Conservation (phyloP, 2,113 vertebrate genomes). For the Phalacrocorax brasilianus region DNA sequence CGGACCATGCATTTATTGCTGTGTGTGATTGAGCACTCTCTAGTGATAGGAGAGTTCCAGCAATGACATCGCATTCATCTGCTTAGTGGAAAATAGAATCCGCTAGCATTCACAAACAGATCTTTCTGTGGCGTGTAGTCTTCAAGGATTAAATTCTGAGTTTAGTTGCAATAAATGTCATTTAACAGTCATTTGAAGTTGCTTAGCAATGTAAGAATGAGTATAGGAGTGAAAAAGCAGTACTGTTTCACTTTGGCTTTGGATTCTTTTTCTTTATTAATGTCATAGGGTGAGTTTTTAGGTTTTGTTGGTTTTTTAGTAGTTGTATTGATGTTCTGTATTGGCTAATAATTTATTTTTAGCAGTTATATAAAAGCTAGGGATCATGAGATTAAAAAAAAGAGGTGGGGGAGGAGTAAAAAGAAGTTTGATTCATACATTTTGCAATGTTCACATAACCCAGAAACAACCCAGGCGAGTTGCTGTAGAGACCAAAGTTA, state of each 20-base stretch:
- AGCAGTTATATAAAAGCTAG: not conserved
- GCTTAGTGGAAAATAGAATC: not conserved
- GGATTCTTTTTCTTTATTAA: not conserved
- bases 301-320: not conserved
- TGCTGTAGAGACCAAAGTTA: not conserved
- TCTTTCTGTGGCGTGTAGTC: not conserved
- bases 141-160: not conserved
- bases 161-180: not conserved
- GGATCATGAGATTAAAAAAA: not conserved
- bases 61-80: not conserved
- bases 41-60: not conserved
- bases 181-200: not conserved
- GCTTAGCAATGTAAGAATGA: not conserved
- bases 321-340: not conserved
- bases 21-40: not conserved
- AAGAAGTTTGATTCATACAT: not conserved
- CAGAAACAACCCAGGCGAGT: not conserved
- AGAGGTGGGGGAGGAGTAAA: not conserved
- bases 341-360: not conserved
- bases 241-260: not conserved
- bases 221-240: not conserved
- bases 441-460: not conserved
- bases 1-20: not conserved
- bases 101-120: not conserved
- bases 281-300: not conserved